A percentile compares a stretch with the other conserved stretches of the same genome.
Evolutionary conservation across 2,113 vertebrate genomes (phyloP).

Genomic region (Chaetodon auriga): DNA sequence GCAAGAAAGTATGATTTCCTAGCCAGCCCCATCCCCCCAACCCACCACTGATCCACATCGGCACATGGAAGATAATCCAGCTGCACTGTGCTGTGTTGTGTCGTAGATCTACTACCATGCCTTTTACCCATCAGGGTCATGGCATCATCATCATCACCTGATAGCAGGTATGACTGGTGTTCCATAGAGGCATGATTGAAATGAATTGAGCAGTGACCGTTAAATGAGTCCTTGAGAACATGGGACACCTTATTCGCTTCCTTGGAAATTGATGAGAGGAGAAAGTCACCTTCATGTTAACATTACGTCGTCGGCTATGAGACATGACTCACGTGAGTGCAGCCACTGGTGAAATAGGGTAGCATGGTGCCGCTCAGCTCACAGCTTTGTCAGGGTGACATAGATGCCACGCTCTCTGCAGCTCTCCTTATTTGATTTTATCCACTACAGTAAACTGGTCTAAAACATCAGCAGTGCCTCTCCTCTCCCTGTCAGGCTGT

Average conservation of each 20-base stretch:
- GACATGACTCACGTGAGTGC: conserved; percentile 54
- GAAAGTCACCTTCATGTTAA: conserved; percentile 82
- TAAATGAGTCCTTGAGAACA: conserved; percentile 72
- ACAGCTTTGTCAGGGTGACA: conserved; percentile 35
- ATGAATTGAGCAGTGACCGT: conserved; percentile 35
- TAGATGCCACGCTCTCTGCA: conserved; percentile 34
- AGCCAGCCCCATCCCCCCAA: neutral
- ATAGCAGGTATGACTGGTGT: conserved; percentile 54
- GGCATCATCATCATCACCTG: conserved; percentile 59
- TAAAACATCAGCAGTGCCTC: conserved; percentile 17
- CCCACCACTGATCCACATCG: conserved; percentile 28
- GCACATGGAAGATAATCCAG: conserved; percentile 38
- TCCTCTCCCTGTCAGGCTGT: neutral
- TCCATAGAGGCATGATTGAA: conserved; percentile 58
- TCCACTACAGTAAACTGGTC: conserved; percentile 31
- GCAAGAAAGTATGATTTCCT: neutral
- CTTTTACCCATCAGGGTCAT: conserved; percentile 66
- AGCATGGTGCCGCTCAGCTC: conserved; percentile 1
- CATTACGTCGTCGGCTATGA: conserved; percentile 54
- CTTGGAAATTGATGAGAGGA: conserved; percentile 71
- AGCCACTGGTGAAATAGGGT: conserved; percentile 67
- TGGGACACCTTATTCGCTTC: conserved; percentile 49
- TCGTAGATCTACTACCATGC: conserved; percentile 49
- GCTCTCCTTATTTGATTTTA: conserved; percentile 23
- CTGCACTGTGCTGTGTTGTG: conserved; percentile 21